Conservation (phyloP, 2,797 vertebrate species). For the Poecilia picta region DNA sequence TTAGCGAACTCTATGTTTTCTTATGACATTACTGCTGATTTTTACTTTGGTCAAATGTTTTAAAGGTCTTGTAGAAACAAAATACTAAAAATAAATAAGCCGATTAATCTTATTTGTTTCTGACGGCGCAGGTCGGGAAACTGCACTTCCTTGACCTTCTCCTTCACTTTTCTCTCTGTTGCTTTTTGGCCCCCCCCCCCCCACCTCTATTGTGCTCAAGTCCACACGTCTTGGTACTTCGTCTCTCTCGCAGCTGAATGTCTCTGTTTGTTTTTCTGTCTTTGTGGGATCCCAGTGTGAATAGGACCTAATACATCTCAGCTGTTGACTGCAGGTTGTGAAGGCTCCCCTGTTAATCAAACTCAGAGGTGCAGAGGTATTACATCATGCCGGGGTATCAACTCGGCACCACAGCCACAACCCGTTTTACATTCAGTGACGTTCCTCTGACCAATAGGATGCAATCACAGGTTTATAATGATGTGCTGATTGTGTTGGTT, state of each 20-base stretch:
- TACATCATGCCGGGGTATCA: conserved; percentile 54
- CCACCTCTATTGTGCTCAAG: conserved; percentile 6
- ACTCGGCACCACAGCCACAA: conserved; percentile 6
- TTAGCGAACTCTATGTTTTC: neutral
- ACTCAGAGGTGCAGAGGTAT: conserved; percentile 38
- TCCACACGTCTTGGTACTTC: conserved; percentile 20
- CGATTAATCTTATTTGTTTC: neutral
- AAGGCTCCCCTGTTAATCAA: conserved; percentile 63
- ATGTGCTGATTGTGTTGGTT: neutral
- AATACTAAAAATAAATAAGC: neutral
- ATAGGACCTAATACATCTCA: conserved; percentile 47
- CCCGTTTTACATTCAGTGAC: conserved; percentile 21
- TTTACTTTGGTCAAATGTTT: neutral
- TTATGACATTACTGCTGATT: neutral
- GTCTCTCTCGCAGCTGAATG: conserved; percentile 12
- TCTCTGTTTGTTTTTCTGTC: conserved; percentile 20
- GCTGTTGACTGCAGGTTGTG: conserved; percentile 36
- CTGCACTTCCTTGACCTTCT: conserved; percentile 27
- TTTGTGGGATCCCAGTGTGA: conserved; percentile 23
- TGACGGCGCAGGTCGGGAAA: too few relatives aligned
- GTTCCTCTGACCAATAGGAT: neutral
- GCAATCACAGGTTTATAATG: neutral
- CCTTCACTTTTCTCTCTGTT: conserved; percentile 16
- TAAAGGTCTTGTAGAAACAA: neutral
- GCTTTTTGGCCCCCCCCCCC: conserved; percentile 29